A percentile compares a stretch with the other conserved stretches of the same genome.
These are phyloP conservation scores for Chelonoidis abingdonii DNA, from an alignment of 2,113 vertebrate species.

Conservation along the genomic window DNA sequence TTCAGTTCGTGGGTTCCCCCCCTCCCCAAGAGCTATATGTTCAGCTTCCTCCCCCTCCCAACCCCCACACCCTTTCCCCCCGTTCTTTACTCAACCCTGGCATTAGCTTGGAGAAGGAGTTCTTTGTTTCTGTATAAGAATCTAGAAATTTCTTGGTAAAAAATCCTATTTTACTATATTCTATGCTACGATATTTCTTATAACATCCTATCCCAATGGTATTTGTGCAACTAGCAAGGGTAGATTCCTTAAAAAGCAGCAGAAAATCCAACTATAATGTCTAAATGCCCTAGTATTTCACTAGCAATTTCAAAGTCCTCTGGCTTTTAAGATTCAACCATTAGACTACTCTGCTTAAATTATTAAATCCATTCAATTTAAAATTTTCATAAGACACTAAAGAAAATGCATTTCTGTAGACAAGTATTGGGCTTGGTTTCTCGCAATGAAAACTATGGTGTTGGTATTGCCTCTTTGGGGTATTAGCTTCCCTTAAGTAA, in stretches of 20 bases:
- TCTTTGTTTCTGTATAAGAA: not conserved
- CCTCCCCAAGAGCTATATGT: not conserved
- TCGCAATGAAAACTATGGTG: slow-evolving; percentile 44
- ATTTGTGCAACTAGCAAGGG: not conserved
- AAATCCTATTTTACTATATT: not conserved
- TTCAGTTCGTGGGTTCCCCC: not conserved
- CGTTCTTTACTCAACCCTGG: not conserved
- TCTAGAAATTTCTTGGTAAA: not conserved
- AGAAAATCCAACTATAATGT: slow-evolving; percentile 36
- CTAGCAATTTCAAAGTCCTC: slow-evolving; percentile 41
- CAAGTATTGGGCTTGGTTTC: slow-evolving; percentile 59
- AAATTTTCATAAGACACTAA: slow-evolving; percentile 76
- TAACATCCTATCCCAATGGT: not conserved
- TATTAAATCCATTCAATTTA: slow-evolving; percentile 79
- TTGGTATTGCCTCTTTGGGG: slow-evolving; percentile 34
- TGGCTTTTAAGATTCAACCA: slow-evolving; percentile 44
- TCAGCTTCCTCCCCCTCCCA: not conserved
- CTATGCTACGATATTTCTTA: slow-evolving; percentile 27
- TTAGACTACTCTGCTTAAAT: slow-evolving; percentile 70
- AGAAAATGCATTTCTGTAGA: slow-evolving; percentile 55
- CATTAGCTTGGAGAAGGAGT: not conserved
- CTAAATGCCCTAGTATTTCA: slow-evolving; percentile 21
- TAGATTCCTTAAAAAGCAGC: not conserved
- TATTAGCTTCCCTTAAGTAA: slow-evolving; percentile 63
- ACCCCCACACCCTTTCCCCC: not conserved